A percentile compares a stretch with the other conserved stretches of the same genome.
Evolutionary conservation across 2,113 vertebrate species (phyloP).

Genomic region (Laticauda laticaudata): DNA sequence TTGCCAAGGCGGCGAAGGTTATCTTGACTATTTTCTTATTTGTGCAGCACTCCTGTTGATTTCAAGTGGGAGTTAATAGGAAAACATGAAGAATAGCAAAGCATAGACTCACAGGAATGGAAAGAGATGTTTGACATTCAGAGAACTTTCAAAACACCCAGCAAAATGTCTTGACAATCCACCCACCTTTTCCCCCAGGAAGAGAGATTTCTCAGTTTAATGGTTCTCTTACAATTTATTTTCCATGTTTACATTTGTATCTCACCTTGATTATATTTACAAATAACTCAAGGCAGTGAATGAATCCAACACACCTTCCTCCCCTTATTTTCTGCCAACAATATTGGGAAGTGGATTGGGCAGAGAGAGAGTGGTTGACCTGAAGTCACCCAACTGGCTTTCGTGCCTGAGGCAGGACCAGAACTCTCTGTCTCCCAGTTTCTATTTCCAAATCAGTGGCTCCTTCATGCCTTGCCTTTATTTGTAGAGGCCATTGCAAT

Average conservation of each 20-base stretch:
- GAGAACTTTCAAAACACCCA: conserved; percentile 12
- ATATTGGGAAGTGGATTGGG: neutral
- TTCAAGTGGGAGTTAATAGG: conserved; percentile 11
- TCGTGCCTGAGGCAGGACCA: too few relatives aligned
- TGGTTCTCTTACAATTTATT: neutral
- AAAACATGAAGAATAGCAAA: neutral
- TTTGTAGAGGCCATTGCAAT: neutral
- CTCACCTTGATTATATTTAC: neutral
- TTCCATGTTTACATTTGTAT: neutral
- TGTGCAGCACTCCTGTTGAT: conserved; percentile 8
- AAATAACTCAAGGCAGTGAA: too few relatives aligned
- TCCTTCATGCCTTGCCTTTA: neutral
- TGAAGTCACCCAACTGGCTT: neutral
- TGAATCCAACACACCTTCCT: neutral
- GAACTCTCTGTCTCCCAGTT: neutral
- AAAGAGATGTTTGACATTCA: neutral
- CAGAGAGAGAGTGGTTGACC: neutral
- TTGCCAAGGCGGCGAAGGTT: conserved; percentile 4
- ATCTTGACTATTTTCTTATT: neutral
- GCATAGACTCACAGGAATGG: neutral
- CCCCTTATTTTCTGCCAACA: neutral
- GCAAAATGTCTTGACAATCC: conserved; percentile 1
- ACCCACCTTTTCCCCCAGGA: neutral
- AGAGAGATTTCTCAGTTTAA: neutral
- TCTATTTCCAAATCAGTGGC: neutral